Percentiles rank a stretch among this genome's conserved stretches.
phyloP scores from a whole-genome alignment of 2,113 vertebrate genomes.

The Picathartes gymnocephalus region DNA sequence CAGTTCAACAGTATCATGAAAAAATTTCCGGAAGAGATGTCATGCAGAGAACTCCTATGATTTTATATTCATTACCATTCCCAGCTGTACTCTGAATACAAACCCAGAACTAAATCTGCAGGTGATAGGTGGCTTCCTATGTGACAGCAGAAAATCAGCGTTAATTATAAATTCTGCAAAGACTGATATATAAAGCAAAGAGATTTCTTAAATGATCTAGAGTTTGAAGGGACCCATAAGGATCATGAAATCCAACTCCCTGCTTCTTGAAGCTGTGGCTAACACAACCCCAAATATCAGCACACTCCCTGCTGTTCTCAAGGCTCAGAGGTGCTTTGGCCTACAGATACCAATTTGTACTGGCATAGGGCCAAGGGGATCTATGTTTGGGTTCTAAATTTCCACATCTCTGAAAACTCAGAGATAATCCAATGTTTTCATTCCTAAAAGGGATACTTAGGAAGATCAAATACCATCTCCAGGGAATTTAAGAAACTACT shows the following conservation, averaged over 20 bases:
- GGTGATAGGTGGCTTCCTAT: not conserved
- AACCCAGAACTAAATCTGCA: not conserved
- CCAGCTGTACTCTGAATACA: not conserved
- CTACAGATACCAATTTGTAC: not conserved
- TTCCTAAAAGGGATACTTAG: not conserved
- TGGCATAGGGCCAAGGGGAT: not conserved
- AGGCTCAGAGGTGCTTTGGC: not conserved
- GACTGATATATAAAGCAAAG: not conserved
- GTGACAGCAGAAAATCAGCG: not conserved
- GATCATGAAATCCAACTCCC: not conserved
- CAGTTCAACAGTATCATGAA: not conserved
- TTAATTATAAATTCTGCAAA: not conserved
- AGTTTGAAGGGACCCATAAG: not conserved
- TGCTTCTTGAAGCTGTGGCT: not conserved
- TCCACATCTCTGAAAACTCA: not conserved
- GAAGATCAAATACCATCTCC: not conserved
- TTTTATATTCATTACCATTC: not conserved
- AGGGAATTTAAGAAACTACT: not conserved
- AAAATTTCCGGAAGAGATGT: not conserved
- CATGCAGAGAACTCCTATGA: not conserved
- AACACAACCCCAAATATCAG: not conserved
- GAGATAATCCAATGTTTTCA: not conserved
- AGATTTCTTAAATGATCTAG: not conserved
- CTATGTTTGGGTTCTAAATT: not conserved
- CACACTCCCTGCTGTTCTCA: not conserved